Percentiles rank a stretch among this genome's conserved stretches.
phyloP scores from a whole-genome alignment of 92 coral and sea anemone species.

The Ricordea florida region DNA sequence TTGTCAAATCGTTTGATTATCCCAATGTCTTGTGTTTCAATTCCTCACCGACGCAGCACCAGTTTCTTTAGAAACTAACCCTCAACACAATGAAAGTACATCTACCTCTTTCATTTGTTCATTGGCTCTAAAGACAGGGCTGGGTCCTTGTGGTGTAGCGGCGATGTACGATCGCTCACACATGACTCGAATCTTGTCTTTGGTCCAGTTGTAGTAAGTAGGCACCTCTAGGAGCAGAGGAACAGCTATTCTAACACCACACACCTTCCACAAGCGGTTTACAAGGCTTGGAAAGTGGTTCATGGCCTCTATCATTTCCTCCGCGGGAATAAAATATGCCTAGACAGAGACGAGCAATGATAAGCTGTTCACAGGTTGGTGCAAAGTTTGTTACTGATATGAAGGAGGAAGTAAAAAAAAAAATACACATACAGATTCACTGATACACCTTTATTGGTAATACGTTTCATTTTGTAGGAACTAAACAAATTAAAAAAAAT shows the following conservation, averaged over 20 bases:
- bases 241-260: constrained; percentile 92
- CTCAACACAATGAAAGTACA: too few species aligned
- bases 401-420: not conserved
- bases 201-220: constrained; percentile 87
- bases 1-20: too few species aligned
- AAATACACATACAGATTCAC: not conserved
- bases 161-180: constrained; percentile 92
- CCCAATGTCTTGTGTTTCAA: too few species aligned
- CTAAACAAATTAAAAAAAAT: too few species aligned
- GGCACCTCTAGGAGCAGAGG: constrained; percentile 91
- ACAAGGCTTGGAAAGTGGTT: constrained; percentile 58
- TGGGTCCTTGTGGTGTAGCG: constrained; percentile 54
- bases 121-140: constrained; percentile 43
- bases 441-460: too few species aligned
- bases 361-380: not conserved
- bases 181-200: constrained; percentile 87
- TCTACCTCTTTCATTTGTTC: constrained; percentile 75
- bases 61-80: too few species aligned
- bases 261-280: constrained; percentile 87
- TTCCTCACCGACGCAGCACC: too few species aligned
- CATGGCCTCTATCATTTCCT: constrained; percentile 69
- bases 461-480: too few species aligned
- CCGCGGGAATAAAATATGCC: constrained; percentile 81
- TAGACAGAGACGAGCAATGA: too few species aligned
- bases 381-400: not conserved